These are phyloP conservation scores for Clamator glandarius DNA, from an alignment of 2,797 vertebrate genomes.

Conservation along the genomic window DNA sequence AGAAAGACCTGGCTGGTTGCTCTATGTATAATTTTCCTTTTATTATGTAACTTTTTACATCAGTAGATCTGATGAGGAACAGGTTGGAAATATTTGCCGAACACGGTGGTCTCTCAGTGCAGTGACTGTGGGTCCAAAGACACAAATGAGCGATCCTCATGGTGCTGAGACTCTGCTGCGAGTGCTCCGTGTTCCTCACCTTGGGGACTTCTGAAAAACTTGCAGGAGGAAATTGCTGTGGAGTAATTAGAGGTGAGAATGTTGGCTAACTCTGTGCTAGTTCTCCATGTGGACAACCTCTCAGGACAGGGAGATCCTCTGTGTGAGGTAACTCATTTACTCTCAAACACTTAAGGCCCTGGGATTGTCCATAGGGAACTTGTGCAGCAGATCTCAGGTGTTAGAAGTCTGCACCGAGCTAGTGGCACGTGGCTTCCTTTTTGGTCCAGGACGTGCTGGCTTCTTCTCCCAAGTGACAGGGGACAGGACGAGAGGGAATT, in stretches of 20 bases:
- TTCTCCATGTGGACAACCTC: neutral
- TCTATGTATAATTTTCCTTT: neutral
- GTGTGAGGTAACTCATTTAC: neutral
- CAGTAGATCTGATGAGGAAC: neutral
- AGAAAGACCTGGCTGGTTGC: neutral
- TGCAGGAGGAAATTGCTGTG: rapidly evolving
- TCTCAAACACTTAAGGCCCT: no score
- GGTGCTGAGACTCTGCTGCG: neutral
- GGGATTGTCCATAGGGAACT: rapidly evolving
- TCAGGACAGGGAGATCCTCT: neutral
- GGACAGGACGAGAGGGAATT: no score
- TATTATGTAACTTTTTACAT: neutral
- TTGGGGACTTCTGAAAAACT: neutral
- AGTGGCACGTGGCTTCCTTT: rapidly evolving
- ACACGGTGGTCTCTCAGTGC: rapidly evolving
- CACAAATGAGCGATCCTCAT: rapidly evolving
- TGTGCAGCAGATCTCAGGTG: no score
- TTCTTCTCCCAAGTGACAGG: no score
- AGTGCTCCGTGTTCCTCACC: neutral
- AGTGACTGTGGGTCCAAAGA: neutral
- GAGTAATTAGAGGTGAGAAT: neutral
- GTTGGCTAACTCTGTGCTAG: neutral
- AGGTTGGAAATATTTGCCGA: neutral
- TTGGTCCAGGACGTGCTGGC: rapidly evolving
- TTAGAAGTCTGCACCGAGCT: rapidly evolving